Percentiles rank a stretch among this genome's conserved stretches.
Conservation (phyloP, 1,140 invertebrate species). For the Gryllus bimaculatus region DNA sequence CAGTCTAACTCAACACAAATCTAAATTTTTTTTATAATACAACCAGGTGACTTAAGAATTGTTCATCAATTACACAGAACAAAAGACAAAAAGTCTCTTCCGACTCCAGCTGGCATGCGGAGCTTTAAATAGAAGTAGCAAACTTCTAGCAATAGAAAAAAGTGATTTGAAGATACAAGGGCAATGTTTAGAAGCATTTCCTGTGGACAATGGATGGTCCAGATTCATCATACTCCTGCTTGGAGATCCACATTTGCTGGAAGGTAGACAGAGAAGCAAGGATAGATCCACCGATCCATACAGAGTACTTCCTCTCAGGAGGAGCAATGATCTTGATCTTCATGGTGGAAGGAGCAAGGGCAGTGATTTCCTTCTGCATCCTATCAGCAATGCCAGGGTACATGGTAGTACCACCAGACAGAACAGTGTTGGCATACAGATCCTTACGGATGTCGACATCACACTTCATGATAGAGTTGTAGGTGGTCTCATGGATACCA, state of each 20-base stretch:
- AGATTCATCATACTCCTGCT: constrained; percentile 91
- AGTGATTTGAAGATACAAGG: background rate
- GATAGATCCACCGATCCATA: constrained; percentile 82
- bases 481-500: constrained; percentile 89
- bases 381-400: constrained; percentile 81
- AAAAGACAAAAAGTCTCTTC: constrained; percentile 10
- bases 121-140: background rate
- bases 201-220: constrained; percentile 89
- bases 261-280: constrained; percentile 78
- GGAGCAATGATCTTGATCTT: constrained; percentile 79
- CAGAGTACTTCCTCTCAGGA: constrained; percentile 74
- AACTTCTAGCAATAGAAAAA: constrained; percentile 13
- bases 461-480: constrained; percentile 97
- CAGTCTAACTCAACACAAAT: constrained; percentile 19
- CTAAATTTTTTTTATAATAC: constrained; percentile 17
- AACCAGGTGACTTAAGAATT: constrained; percentile 14
- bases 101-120: background rate
- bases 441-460: constrained; percentile 90
- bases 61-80: constrained; percentile 13
- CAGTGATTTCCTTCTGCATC: constrained; percentile 69
- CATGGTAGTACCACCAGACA: constrained; percentile 95
- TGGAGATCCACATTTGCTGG: constrained; percentile 94
- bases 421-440: constrained; percentile 90
- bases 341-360: constrained; percentile 62
- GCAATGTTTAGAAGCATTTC: constrained; percentile 81